Evolutionary conservation across 1,140 invertebrate genomes (phyloP).

Genomic region (Condylostylus longicornis): DNA sequence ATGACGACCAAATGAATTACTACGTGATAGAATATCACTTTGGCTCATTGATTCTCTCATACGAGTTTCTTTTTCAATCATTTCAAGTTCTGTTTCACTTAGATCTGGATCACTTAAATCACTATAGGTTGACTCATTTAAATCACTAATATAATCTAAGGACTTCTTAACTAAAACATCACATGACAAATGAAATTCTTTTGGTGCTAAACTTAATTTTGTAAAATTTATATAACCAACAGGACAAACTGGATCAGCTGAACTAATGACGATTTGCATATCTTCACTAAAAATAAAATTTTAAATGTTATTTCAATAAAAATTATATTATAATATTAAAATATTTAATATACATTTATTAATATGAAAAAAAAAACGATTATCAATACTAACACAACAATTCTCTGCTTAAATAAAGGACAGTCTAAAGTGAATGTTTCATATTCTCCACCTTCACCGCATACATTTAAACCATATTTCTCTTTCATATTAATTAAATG

Average conservation of each 20-base stretch:
- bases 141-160: constrained; percentile 41
- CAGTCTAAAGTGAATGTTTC: constrained; percentile 96
- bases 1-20: constrained; percentile 29
- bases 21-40: constrained; percentile 27
- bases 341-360: constrained; percentile 8
- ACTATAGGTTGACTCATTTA: constrained; percentile 44
- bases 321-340: constrained; percentile 5
- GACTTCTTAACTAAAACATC: constrained; percentile 36
- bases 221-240: constrained; percentile 84
- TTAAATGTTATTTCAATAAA: background rate
- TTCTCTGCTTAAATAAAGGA: constrained; percentile 80
- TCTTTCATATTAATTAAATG: constrained; percentile 76
- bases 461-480: constrained; percentile 93
- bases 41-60: constrained; percentile 27
- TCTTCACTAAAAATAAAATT: constrained; percentile 54
- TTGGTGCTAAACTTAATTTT: constrained; percentile 56
- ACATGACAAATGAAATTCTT: constrained; percentile 27
- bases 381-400: constrained; percentile 70
- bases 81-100: constrained; percentile 41
- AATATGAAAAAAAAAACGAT: background rate
- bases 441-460: constrained; percentile 98
- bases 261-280: constrained; percentile 72
- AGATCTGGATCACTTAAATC: constrained; percentile 43
- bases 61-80: constrained; percentile 36
- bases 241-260: constrained; percentile 79